These are phyloP conservation scores for Caenorhabditis virilis DNA, from an alignment of 2,888 invertebrate species.

Conservation along the genomic window DNA sequence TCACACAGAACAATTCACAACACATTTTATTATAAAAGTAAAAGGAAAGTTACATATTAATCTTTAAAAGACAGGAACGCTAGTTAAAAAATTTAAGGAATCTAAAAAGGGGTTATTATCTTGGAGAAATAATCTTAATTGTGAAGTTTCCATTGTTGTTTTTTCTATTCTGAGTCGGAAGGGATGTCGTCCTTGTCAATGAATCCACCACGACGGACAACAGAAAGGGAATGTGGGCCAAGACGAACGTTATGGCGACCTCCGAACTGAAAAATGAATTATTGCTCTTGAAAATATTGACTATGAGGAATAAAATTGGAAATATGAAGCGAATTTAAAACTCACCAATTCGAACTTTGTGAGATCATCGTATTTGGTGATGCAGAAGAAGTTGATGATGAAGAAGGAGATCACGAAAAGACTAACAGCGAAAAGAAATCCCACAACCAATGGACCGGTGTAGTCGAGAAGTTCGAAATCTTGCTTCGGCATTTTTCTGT, in stretches of 20 bases:
- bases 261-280: constrained; percentile 52
- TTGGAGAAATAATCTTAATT: too few species aligned
- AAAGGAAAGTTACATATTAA: background rate
- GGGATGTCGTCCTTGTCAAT: constrained; percentile 34
- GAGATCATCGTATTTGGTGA: constrained; percentile 65
- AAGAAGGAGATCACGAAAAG: constrained; percentile 61
- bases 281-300: too few species aligned
- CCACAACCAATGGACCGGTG: constrained; percentile 60
- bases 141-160: too few species aligned
- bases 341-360: constrained; percentile 66
- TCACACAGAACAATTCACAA: too few species aligned
- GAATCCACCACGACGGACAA: constrained; percentile 45
- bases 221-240: constrained; percentile 59
- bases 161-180: background rate
- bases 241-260: constrained; percentile 55
- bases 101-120: too few species aligned
- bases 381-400: constrained; percentile 65
- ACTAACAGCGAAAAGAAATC: constrained; percentile 50
- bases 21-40: too few species aligned
- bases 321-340: background rate
- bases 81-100: too few species aligned
- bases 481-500: constrained; percentile 60
- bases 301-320: too few species aligned
- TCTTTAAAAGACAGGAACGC: too few species aligned
- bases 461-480: constrained; percentile 61